Evolutionary conservation across 1,140 invertebrate genomes (phyloP).

Genomic region (Popillia japonica): DNA sequence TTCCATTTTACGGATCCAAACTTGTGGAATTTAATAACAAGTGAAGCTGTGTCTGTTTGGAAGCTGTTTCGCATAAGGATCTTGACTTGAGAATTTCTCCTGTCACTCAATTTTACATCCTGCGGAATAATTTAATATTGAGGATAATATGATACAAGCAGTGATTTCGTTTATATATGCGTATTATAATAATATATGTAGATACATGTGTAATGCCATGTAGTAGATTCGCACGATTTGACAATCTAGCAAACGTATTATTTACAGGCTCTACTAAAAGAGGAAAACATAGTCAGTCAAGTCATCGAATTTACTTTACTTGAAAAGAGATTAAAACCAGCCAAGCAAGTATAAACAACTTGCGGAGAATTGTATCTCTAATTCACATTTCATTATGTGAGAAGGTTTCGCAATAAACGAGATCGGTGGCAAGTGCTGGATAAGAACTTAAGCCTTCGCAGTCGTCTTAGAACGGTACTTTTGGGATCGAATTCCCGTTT

Average conservation of each 20-base stretch:
- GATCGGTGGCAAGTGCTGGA: not conserved
- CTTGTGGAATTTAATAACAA: too few relatives aligned
- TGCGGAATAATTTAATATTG: not conserved
- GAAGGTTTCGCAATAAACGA: constrained; percentile 27
- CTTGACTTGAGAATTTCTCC: not conserved
- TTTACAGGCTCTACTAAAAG: not conserved
- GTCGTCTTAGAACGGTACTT: constrained; percentile 18
- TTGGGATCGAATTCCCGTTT: not conserved
- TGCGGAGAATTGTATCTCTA: not conserved
- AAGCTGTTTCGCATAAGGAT: too few relatives aligned
- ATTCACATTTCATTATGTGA: constrained; percentile 3
- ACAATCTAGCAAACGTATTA: not conserved
- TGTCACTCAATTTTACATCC: not conserved
- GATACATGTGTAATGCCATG: not conserved
- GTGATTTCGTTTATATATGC: not conserved
- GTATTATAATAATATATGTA: not conserved
- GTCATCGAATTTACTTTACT: not conserved
- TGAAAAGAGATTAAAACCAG: not conserved
- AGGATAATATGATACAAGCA: not conserved
- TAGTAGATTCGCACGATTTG: not conserved
- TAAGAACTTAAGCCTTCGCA: constrained; percentile 14
- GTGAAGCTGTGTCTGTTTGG: too few relatives aligned
- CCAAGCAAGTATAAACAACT: not conserved
- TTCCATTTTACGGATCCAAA: too few relatives aligned
- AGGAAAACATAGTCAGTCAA: not conserved